These are phyloP conservation scores for Hypsopygia costalis DNA, from an alignment of 2,888 invertebrate genomes.

Conservation along the genomic window DNA sequence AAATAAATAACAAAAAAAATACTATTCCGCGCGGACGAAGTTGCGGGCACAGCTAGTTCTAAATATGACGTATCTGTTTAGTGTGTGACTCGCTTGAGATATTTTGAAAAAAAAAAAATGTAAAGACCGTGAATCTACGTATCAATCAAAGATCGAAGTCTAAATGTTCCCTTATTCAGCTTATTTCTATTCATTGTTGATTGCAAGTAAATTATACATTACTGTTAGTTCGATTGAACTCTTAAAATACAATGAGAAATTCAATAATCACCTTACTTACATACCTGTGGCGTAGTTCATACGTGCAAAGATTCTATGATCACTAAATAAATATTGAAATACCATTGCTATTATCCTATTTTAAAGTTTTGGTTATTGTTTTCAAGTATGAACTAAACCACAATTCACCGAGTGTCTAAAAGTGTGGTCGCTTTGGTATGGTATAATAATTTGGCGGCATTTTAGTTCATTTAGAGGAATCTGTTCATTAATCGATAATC, in stretches of 20 bases:
- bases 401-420: neutral
- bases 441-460: too few relatives aligned
- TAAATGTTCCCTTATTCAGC: conserved; percentile 17
- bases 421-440: neutral
- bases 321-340: conserved; percentile 1
- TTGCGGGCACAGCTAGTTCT: too few relatives aligned
- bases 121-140: too few relatives aligned
- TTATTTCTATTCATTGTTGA: conserved; percentile 29
- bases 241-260: conserved; percentile 6
- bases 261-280: neutral
- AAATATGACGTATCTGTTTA: too few relatives aligned
- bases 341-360: neutral
- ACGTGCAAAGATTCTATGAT: neutral
- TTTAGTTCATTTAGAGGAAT: too few relatives aligned
- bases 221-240: neutral
- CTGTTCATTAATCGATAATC: too few relatives aligned
- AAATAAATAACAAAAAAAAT: too few relatives aligned
- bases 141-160: neutral
- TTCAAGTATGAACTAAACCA: neutral
- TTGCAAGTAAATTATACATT: conserved; percentile 25
- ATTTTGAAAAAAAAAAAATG: too few relatives aligned
- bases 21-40: too few relatives aligned
- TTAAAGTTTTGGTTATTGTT: neutral
- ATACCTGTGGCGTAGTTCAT: conserved; percentile 3
- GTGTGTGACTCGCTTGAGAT: too few relatives aligned